Evolutionary conservation across 2,888 invertebrate genomes (phyloP).

Genomic region (Tipula confusa): DNA sequence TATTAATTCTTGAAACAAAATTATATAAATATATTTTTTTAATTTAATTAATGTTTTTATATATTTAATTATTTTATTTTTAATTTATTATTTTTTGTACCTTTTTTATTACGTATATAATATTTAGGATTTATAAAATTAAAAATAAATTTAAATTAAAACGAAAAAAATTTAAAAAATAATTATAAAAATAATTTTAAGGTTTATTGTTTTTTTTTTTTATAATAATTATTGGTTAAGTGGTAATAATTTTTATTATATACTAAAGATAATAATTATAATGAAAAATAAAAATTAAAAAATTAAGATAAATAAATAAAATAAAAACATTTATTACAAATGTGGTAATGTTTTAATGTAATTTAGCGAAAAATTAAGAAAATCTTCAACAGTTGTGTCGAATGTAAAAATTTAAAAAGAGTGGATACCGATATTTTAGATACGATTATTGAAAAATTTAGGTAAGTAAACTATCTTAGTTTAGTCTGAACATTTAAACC

Average conservation of each 20-base stretch:
- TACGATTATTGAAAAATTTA: too few species aligned
- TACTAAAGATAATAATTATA: neutral
- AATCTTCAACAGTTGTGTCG: too few species aligned
- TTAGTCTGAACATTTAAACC: too few species aligned
- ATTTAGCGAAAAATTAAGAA: neutral
- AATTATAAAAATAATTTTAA: neutral
- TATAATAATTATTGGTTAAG: slow-evolving; percentile 16
- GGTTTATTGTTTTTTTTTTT: too few species aligned
- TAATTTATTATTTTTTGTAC: slow-evolving; percentile 25
- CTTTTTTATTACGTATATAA: neutral
- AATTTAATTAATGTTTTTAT: neutral
- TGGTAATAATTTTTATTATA: neutral
- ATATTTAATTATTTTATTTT: neutral
- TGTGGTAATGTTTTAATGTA: neutral
- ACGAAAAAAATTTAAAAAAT: neutral
- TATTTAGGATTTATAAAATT: neutral
- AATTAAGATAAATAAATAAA: neutral
- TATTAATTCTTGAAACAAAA: neutral
- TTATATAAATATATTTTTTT: neutral
- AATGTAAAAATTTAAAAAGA: too few species aligned
- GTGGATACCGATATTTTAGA: too few species aligned
- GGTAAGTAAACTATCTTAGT: too few species aligned
- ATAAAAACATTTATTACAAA: neutral
- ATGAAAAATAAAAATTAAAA: neutral
- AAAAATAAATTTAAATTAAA: neutral